These are phyloP conservation scores for Catalaphyllia jardinei DNA, from an alignment of 64 coral and sea anemone species.

Conservation along the genomic window DNA sequence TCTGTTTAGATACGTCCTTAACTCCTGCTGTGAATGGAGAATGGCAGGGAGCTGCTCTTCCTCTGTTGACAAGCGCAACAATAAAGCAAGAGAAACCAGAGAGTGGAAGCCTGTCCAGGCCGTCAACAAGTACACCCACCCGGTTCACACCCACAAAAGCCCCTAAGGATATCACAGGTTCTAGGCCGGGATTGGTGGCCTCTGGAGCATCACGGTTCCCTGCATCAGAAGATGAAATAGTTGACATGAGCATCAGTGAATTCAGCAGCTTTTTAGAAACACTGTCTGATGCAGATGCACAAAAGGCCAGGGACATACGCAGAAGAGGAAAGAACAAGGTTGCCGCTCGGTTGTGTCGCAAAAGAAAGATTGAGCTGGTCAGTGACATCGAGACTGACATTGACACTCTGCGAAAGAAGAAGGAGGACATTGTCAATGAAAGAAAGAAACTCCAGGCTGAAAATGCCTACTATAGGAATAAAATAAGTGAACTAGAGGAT, in stretches of 20 bases:
- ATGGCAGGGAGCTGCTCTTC: constrained; percentile 10
- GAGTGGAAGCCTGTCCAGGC: not conserved
- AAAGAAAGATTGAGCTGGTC: constrained; percentile 91
- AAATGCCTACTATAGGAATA: constrained; percentile 68
- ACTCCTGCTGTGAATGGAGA: not conserved
- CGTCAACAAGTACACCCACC: constrained; percentile 5
- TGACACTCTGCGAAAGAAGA: constrained; percentile 52
- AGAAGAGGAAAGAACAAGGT: constrained; percentile 97
- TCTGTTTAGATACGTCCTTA: not conserved
- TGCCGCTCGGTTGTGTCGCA: constrained; percentile 92
- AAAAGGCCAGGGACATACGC: constrained; percentile 82
- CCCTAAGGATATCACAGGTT: constrained; percentile 10
- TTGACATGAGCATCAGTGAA: constrained; percentile 87
- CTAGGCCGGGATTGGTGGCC: not conserved
- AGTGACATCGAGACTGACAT: constrained; percentile 69
- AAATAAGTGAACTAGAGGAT: constrained; percentile 65
- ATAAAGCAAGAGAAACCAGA: constrained; percentile 40
- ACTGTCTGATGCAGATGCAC: constrained; percentile 59
- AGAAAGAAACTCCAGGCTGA: constrained; percentile 68
- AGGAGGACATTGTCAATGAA: constrained; percentile 72
- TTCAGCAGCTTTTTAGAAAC: constrained; percentile 77
- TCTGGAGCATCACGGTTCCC: constrained; percentile 21
- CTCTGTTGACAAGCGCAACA: constrained; percentile 1
- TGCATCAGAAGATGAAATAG: constrained; percentile 69
- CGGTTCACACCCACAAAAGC: constrained; percentile 22